Evolutionary conservation across 2,888 invertebrate genomes (phyloP).

Genomic region (Ophion ellenae): DNA sequence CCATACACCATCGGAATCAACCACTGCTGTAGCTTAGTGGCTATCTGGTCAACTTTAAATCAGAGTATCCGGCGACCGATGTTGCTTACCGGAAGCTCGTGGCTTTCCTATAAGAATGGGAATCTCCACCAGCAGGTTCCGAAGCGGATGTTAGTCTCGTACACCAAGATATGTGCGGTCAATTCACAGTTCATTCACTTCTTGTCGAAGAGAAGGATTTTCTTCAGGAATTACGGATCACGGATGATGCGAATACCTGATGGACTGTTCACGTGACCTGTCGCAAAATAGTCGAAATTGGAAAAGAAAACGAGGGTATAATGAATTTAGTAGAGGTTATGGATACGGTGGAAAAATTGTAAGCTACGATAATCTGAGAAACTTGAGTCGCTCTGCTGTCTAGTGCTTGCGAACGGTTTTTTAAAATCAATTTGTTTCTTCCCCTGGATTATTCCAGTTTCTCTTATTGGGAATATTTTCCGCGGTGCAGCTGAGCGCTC

Average conservation of each 20-base stretch:
- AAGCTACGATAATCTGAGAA: background rate
- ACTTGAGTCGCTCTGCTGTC: background rate
- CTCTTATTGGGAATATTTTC: background rate
- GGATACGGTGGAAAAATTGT: background rate
- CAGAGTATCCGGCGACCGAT: background rate
- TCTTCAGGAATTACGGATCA: background rate
- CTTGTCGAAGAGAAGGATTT: background rate
- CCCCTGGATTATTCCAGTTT: background rate
- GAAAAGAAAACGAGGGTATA: background rate
- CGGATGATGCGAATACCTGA: background rate
- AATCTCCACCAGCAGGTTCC: background rate
- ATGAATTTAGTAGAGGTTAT: background rate
- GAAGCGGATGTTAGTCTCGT: background rate
- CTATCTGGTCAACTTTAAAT: background rate
- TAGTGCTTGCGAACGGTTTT: background rate
- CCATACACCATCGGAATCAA: background rate
- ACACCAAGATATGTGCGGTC: background rate
- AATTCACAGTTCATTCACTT: background rate
- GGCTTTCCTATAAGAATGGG: background rate
- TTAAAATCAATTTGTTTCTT: background rate
- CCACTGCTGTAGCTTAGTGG: slow-evolving; percentile 6
- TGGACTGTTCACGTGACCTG: too few species aligned
- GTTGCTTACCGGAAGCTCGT: background rate
- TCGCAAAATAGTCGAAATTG: background rate
- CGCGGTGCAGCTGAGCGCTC: background rate